Evolutionary conservation across 2,797 vertebrate species (phyloP).

Genomic region (Cynopterus sphinx): DNA sequence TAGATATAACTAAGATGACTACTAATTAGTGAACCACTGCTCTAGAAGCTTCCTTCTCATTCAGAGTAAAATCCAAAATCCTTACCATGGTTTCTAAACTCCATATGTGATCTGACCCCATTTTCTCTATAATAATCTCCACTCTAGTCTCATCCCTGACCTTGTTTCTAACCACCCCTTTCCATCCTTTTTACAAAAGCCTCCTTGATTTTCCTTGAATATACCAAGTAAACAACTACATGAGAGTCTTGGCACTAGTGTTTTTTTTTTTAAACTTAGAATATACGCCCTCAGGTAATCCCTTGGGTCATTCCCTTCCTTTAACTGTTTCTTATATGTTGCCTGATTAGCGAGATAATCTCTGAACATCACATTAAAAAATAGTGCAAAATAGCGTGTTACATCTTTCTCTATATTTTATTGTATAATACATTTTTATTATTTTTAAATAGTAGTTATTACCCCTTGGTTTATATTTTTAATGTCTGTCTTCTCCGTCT

Average conservation of each 20-base stretch:
- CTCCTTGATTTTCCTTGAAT: neutral
- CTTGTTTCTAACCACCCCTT: neutral
- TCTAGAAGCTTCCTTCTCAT: neutral
- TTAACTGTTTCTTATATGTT: neutral
- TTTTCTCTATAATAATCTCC: neutral
- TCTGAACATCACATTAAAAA: neutral
- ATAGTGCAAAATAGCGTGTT: neutral
- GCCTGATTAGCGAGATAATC: neutral
- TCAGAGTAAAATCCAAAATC: conserved; percentile 49
- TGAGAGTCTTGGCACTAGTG: neutral
- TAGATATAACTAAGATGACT: neutral
- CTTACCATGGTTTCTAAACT: neutral
- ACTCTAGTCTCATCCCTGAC: neutral
- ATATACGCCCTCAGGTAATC: neutral
- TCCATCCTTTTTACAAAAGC: neutral
- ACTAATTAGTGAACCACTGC: neutral
- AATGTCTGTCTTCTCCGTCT: neutral
- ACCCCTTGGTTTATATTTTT: neutral
- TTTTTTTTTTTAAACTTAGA: neutral
- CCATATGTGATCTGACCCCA: neutral
- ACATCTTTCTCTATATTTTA: neutral
- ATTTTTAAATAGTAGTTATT: neutral
- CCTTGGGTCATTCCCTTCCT: neutral
- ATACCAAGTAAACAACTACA: neutral
- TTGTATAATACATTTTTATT: neutral